A percentile compares a stretch with the other conserved stretches of the same genome.
Conservation (phyloP, 2,113 vertebrate species). For the Oreochromis spilurus region DNA sequence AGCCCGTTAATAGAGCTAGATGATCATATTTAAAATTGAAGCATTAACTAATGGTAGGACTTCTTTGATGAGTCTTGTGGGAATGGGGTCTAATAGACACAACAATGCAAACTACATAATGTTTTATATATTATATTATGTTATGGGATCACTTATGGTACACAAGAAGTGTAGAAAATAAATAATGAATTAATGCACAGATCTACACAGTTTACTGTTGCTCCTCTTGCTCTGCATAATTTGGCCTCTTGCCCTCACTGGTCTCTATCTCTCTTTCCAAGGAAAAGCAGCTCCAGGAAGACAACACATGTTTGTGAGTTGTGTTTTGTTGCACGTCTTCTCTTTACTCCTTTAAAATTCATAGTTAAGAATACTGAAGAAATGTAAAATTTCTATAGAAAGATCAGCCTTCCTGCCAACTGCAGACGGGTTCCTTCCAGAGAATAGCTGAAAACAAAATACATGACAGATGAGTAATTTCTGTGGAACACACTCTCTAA, state of each 20-base stretch:
- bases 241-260: not conserved
- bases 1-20: not conserved
- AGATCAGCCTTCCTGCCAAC: not conserved
- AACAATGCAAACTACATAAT: not conserved
- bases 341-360: not conserved
- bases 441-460: not conserved
- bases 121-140: not conserved
- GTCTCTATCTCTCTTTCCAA: not conserved
- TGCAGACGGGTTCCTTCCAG: not conserved
- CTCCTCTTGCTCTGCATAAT: not conserved
- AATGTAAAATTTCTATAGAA: not conserved
- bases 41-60: not conserved
- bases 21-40: not conserved
- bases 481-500: not conserved
- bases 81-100: not conserved
- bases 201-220: not conserved
- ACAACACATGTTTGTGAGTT: not conserved
- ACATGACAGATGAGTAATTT: not conserved
- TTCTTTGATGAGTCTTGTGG: not conserved
- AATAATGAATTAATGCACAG: not conserved
- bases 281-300: not conserved
- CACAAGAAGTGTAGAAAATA: not conserved
- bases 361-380: not conserved
- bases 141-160: not conserved
- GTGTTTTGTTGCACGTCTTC: not conserved